Conservation (phyloP, 2,888 invertebrate genomes). For the Drosophila greeni region DNA sequence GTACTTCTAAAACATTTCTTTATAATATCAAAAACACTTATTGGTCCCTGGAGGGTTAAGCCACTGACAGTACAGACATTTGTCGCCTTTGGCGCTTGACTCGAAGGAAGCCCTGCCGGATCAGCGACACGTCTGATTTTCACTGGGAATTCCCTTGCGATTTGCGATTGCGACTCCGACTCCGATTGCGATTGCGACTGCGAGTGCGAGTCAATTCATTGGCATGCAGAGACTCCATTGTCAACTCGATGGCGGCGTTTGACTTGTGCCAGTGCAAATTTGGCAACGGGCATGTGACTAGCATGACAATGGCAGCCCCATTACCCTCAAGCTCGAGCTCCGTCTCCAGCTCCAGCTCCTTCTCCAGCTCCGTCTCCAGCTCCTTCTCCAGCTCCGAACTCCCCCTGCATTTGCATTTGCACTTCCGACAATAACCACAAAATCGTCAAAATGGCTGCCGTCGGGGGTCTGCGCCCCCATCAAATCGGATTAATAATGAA, state of each 20-base stretch:
- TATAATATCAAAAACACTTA: neutral
- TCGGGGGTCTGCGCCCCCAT: slow-evolving; percentile 15
- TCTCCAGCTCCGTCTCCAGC: neutral
- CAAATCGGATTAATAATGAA: slow-evolving; percentile 46
- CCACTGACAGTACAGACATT: slow-evolving; percentile 13
- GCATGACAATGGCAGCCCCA: slow-evolving; percentile 45
- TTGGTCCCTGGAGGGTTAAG: slow-evolving; percentile 17
- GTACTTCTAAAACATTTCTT: no score
- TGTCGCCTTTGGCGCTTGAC: slow-evolving; percentile 22
- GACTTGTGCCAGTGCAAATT: slow-evolving; percentile 57
- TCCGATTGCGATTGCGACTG: slow-evolving; percentile 6
- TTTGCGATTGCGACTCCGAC: slow-evolving; percentile 23
- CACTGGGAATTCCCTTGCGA: slow-evolving; percentile 13
- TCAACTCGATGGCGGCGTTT: slow-evolving; percentile 42
- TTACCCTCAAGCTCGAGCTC: neutral
- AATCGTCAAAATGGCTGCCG: slow-evolving; percentile 40
- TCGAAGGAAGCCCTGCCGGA: slow-evolving; percentile 22
- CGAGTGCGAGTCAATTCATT: slow-evolving; percentile 51
- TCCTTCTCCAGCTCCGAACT: neutral
- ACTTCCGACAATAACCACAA: slow-evolving; percentile 39
- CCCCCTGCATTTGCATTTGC: slow-evolving; percentile 35
- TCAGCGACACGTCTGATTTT: slow-evolving; percentile 58
- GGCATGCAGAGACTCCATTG: slow-evolving; percentile 57
- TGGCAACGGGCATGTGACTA: slow-evolving; percentile 51
- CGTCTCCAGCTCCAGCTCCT: slow-evolving; percentile 2